Base-by-base conservation (phyloP, 2,797 vertebrate species). In the Trematomus bernacchii region DNA sequence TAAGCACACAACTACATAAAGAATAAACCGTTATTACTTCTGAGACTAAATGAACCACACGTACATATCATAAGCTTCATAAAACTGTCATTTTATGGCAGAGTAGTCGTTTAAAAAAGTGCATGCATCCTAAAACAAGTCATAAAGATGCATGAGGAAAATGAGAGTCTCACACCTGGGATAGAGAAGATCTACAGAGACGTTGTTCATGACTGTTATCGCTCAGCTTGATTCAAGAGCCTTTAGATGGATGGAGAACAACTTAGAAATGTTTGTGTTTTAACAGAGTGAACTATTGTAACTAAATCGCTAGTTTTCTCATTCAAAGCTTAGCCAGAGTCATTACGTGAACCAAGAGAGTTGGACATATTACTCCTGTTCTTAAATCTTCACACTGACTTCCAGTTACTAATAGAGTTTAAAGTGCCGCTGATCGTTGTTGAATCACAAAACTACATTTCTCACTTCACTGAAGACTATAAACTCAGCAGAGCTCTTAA, bases 61-160 rank as follows among this genome's bases (percentile, higher is more conserved):
- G 57, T 54, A 42, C 33, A 23, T 12, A 43, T 74, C 18, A 66
- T 30, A 46, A 59, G 23, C 70, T 43, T 48, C 51, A 63, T 48
- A 11, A 79, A 69, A 13, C 13, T 6, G n/a, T 2, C 8, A 13
- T 52, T 59, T 30, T 18, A 57, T 52, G 53, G 67, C 67, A 72
- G 27, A 43, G 58, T 33, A 47, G 67, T 44, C 43, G 60, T 48
- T 51, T 15, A 33, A 42, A 37, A 1, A 75, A 14, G 27, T 8
- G 42, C 30, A 59, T 50, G 53, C 18, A 60, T 50, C 23, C 0
- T 18, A 19, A 37, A 80, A 66, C 1, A 46, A 21, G 14, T 51
- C 43, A 58, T 18, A 44, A 27, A 54, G 47, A 77, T 15, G n/a
- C 18, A 55, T 10, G 4, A 18, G n/a, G n/a, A 72, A 50, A 33